phyloP scores from a whole-genome alignment of 2,797 vertebrate species.

The Diplodus sargus region DNA sequence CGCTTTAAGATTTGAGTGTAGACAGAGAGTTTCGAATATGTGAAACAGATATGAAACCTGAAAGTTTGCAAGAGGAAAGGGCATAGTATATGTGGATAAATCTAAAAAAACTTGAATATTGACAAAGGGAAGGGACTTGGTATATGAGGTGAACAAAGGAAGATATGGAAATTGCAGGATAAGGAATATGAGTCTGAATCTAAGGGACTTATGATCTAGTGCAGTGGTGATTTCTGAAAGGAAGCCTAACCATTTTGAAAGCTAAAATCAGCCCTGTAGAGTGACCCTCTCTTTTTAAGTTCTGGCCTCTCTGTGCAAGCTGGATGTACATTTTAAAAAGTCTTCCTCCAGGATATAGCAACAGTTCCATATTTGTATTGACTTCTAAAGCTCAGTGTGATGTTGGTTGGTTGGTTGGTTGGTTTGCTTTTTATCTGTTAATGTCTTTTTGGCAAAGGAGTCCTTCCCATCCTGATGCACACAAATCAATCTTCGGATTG shows the following conservation, averaged over 20 bases:
- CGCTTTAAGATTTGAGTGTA: neutral
- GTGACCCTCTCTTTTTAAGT: neutral
- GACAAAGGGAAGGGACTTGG: neutral
- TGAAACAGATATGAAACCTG: neutral
- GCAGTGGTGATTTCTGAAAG: neutral
- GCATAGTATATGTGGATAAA: neutral
- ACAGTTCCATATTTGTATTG: neutral
- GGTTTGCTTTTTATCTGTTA: neutral
- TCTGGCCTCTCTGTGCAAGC: neutral
- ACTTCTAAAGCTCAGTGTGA: conserved; percentile 11
- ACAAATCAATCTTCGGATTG: conserved; percentile 3
- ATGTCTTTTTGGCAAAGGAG: neutral
- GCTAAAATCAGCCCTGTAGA: neutral
- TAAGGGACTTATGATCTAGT: neutral
- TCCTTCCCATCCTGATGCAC: conserved; percentile 10
- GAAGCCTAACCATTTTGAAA: neutral
- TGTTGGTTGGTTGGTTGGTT: neutral
- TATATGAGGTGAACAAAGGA: neutral
- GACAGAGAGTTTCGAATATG: neutral
- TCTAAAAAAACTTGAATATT: neutral
- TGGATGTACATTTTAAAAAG: neutral
- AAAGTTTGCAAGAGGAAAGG: neutral
- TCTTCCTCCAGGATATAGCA: neutral
- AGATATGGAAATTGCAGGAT: neutral
- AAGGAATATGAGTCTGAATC: neutral